These are phyloP conservation scores for Isoperla grammatica DNA, from an alignment of 2,888 invertebrate genomes.

Conservation along the genomic window DNA sequence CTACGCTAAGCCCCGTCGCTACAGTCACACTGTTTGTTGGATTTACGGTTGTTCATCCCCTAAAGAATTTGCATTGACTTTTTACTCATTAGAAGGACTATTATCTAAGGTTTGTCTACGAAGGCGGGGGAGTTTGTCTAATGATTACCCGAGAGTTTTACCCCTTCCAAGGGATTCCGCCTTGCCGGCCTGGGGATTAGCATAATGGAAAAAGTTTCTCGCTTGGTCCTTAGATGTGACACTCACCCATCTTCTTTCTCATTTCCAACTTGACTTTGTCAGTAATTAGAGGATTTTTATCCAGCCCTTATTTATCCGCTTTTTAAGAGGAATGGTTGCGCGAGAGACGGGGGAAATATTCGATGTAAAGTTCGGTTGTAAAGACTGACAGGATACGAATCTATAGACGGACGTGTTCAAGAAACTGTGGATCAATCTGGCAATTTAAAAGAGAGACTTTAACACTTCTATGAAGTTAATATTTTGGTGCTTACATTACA, in stretches of 20 bases:
- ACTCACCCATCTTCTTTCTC: constrained; percentile 22
- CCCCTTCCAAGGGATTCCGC: constrained; percentile 17
- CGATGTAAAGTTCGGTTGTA: constrained; percentile 9
- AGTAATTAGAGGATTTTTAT: constrained; percentile 30
- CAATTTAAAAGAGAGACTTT: too few species aligned
- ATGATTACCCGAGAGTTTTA: constrained; percentile 27
- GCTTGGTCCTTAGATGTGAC: constrained; percentile 26
- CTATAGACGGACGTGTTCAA: too few species aligned
- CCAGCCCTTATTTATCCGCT: constrained; percentile 20
- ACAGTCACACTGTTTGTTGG: not conserved
- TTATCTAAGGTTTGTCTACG: constrained; percentile 18
- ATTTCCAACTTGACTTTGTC: constrained; percentile 24
- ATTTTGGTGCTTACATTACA: too few species aligned
- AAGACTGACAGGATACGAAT: too few species aligned
- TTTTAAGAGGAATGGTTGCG: constrained; percentile 7
- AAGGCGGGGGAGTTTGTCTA: constrained; percentile 18
- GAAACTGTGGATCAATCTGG: too few species aligned
- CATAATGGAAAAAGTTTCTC: constrained; percentile 31
- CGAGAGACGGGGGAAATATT: not conserved
- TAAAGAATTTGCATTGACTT: constrained; percentile 18
- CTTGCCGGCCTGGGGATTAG: constrained; percentile 25
- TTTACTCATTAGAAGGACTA: constrained; percentile 17
- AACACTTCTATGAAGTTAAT: too few species aligned
- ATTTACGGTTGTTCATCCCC: not conserved
- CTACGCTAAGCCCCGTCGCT: not conserved